Evolutionary conservation across 2,888 invertebrate genomes (phyloP).

Genomic region (Spodoptera picta): DNA sequence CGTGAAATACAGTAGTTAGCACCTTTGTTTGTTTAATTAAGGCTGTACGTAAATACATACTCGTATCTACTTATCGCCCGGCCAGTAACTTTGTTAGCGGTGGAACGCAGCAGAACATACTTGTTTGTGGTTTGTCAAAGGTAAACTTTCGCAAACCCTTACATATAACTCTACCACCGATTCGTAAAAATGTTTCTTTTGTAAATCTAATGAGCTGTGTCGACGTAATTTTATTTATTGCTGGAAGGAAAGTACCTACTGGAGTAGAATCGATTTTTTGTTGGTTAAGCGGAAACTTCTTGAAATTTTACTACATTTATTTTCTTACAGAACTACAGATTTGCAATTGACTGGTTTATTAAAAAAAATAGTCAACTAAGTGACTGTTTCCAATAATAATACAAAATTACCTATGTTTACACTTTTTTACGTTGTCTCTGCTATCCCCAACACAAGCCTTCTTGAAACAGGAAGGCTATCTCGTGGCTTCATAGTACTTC

Average conservation of each 20-base stretch:
- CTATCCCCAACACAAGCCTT: constrained; percentile 17
- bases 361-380: no score
- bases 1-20: constrained; percentile 14
- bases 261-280: constrained; percentile 16
- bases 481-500: constrained; percentile 45
- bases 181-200: constrained; percentile 39
- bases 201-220: constrained; percentile 36
- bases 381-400: no score
- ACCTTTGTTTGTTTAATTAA: constrained; percentile 44
- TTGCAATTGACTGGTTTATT: no score
- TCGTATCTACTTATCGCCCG: constrained; percentile 43
- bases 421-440: background rate
- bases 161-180: constrained; percentile 51
- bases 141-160: constrained; percentile 63
- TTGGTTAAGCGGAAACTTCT: background rate
- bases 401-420: no score
- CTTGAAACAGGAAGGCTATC: constrained; percentile 31
- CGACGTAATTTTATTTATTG: constrained; percentile 32
- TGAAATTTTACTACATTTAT: no score
- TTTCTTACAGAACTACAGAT: no score
- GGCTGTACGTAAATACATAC: constrained; percentile 41
- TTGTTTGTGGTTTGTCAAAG: constrained; percentile 71
- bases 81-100: constrained; percentile 57
- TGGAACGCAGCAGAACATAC: constrained; percentile 50
- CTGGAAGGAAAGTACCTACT: constrained; percentile 13